A percentile compares a stretch with the other conserved stretches of the same genome.
Evolutionary conservation across 2,113 vertebrate species (phyloP).

Genomic region (Phylloscopus trochiloides): DNA sequence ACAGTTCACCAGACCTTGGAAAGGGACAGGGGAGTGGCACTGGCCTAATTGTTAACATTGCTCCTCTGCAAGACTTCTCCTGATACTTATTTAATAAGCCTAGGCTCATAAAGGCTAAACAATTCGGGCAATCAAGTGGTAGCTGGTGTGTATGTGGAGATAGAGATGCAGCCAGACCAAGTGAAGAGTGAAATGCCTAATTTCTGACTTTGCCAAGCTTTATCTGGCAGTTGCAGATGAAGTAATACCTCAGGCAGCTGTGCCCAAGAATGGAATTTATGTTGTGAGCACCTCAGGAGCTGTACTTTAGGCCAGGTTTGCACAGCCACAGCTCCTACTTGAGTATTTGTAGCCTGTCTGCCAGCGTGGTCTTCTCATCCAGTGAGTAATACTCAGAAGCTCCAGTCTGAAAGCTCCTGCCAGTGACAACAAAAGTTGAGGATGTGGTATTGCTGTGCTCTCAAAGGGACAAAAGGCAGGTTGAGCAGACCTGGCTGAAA

Average conservation of each 20-base stretch:
- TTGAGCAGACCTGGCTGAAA: background rate
- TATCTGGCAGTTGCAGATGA: background rate
- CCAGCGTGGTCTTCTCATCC: background rate
- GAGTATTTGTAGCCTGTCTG: accelerated
- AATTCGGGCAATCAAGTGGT: constrained; percentile 19
- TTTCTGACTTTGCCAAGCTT: background rate
- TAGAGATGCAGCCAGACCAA: background rate
- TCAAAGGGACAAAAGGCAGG: background rate
- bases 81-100: constrained; percentile 46
- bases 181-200: background rate
- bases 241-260: background rate
- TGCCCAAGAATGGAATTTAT: background rate
- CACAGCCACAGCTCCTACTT: background rate
- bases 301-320: background rate
- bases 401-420: background rate
- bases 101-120: constrained; percentile 11
- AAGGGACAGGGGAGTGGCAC: constrained; percentile 40
- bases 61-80: constrained; percentile 23
- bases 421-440: background rate
- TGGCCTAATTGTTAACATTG: constrained; percentile 49
- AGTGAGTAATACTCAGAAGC: background rate
- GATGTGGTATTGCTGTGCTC: background rate
- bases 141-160: constrained; percentile 8
- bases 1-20: background rate
- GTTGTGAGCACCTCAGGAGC: background rate